Evolutionary conservation across 2,797 vertebrate genomes (phyloP).

Genomic region (Protosalanx chinensis): DNA sequence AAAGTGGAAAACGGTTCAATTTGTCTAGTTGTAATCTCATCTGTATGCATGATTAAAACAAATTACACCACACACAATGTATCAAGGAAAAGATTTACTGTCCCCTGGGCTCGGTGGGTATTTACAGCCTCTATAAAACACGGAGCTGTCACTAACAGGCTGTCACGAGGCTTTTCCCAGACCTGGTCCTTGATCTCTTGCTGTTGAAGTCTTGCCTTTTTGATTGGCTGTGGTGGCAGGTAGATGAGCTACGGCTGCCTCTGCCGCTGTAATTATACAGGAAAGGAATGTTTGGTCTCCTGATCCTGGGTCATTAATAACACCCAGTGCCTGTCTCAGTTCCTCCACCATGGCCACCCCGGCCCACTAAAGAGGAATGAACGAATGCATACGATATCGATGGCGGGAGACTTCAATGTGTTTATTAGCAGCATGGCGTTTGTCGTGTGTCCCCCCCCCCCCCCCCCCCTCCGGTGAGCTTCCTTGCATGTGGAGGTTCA

Average conservation of each 20-base stretch:
- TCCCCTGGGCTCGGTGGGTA: slow-evolving; percentile 61
- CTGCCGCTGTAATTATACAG: slow-evolving; percentile 33
- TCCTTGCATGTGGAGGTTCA: neutral
- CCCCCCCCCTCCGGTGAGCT: neutral
- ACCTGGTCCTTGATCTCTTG: slow-evolving; percentile 60
- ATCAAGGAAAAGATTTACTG: slow-evolving; percentile 65
- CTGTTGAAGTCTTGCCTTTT: slow-evolving; percentile 52
- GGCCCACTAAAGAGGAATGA: slow-evolving; percentile 5
- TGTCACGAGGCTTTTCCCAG: slow-evolving; percentile 58
- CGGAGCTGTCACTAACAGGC: slow-evolving; percentile 63
- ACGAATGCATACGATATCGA: neutral
- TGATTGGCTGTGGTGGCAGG: slow-evolving; percentile 44
- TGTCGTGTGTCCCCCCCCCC: too few species aligned
- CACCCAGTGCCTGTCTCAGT: neutral
- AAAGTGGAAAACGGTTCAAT: slow-evolving; percentile 42
- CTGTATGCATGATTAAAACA: slow-evolving; percentile 70
- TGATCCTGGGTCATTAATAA: slow-evolving; percentile 8
- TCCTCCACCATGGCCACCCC: neutral
- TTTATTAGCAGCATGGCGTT: neutral
- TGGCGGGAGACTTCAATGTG: neutral
- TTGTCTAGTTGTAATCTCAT: slow-evolving; percentile 63
- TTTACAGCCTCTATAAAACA: slow-evolving; percentile 72
- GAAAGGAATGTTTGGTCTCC: neutral
- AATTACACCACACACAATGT: slow-evolving; percentile 60
- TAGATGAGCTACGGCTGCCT: slow-evolving; percentile 42